Evolutionary conservation across 2,888 invertebrate species (phyloP), one percentile per base, ranked within the genome.

Genomic region (Sialis lutaria): DNA sequence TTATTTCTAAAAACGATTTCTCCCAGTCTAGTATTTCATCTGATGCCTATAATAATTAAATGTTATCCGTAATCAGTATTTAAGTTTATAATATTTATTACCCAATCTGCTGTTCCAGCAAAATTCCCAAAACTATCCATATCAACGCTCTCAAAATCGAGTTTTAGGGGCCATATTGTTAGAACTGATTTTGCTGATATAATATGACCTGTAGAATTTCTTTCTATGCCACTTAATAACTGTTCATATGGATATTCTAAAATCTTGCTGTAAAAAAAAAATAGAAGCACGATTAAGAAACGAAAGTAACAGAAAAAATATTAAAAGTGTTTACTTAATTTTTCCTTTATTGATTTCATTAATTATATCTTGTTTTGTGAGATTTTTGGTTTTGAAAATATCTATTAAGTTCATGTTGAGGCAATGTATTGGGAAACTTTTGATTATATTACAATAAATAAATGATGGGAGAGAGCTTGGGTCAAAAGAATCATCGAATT

Each of bases 21-120:
- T 81, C 81, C 79, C 80, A 81, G 49, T 68, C 57, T 12, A 75
- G 64, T 45, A 73, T 63, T 50, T 73, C 70, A 50, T 69, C 60
- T 2, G 77, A 65, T 13, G 67, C 68, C 69, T 69, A 53, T 31
- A 58, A 56, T 13, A 8, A 40, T 13, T 41, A 9, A 32, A 8
- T 47, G n/a, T n/a, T 12, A 31, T 13, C 22, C 3, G 40, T 45
- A 45, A 45, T 33, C 10, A 6, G 5, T 10, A 12, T 6, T 43
- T 10, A 33, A 33, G 10, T 33, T 10, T 33, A 39, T 49, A 42
- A 41, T 50, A 60, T 68, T 57, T 50, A 60, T 68, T 57, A 81
- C 82, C 79, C 79, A 81, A 56, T 82, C 81, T 56, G 81, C 79
- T 35, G 84, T 83, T 44, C 84, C 84, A 10, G 80, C 76, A 54